These are phyloP conservation scores for Ammospiza nelsoni DNA, from an alignment of 2,113 vertebrate genomes.

Conservation along the genomic window DNA sequence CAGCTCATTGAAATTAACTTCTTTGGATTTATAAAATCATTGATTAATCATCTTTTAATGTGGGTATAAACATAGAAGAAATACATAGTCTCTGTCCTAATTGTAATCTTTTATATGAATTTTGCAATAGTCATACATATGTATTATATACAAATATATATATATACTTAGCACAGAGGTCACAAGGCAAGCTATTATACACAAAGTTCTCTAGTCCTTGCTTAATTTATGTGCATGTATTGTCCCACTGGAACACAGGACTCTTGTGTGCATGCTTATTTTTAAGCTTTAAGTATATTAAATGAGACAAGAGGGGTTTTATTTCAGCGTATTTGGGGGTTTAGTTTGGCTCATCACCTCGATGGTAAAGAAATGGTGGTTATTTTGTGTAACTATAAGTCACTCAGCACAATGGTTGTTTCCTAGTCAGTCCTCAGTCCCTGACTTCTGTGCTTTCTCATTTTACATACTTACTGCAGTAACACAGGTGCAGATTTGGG, in stretches of 20 bases:
- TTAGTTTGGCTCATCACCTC: neutral
- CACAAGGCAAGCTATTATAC: neutral
- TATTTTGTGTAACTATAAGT: neutral
- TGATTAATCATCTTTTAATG: neutral
- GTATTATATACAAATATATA: neutral
- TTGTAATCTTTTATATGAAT: neutral
- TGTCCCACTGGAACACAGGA: neutral
- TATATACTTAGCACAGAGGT: neutral
- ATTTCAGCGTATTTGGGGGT: neutral
- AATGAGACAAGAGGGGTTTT: neutral
- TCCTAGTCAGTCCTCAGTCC: neutral
- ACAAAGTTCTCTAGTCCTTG: neutral
- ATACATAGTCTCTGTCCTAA: neutral
- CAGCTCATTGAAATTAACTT: neutral
- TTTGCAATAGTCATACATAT: neutral
- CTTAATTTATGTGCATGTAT: conserved; percentile 3
- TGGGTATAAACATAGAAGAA: neutral
- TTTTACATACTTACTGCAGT: neutral
- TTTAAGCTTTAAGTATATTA: neutral
- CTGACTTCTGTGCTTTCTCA: neutral
- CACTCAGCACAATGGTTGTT: neutral
- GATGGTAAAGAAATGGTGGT: neutral
- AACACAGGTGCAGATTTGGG: neutral
- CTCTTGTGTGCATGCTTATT: neutral
- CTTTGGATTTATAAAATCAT: neutral